A percentile compares a stretch with the other conserved stretches of the same genome.
These are phyloP conservation scores for Burhinus bistriatus DNA, from an alignment of 2,113 vertebrate genomes.

Conservation along the genomic window DNA sequence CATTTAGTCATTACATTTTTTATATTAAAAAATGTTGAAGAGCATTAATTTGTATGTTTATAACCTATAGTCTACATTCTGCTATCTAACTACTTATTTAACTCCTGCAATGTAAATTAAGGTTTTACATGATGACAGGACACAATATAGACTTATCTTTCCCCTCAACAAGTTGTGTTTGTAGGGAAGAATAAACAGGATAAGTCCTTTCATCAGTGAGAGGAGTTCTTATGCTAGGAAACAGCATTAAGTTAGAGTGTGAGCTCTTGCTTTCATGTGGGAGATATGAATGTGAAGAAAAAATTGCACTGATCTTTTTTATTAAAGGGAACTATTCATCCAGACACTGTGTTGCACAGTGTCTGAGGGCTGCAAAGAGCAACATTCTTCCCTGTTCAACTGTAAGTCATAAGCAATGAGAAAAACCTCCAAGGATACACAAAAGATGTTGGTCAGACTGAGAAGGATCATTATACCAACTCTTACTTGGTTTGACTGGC, in stretches of 20 bases:
- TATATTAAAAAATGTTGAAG: background rate
- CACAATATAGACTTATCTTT: background rate
- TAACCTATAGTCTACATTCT: background rate
- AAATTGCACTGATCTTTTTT: background rate
- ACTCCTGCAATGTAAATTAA: background rate
- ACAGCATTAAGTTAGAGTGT: background rate
- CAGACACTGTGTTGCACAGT: background rate
- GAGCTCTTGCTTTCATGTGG: conserved; percentile 14
- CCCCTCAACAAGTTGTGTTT: background rate
- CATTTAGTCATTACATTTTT: background rate
- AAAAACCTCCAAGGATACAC: conserved; percentile 37
- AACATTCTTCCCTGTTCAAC: conserved; percentile 12
- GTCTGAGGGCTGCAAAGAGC: background rate
- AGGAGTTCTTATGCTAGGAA: background rate
- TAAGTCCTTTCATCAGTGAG: background rate
- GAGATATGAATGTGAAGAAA: background rate
- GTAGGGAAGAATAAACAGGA: background rate
- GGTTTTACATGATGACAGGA: background rate
- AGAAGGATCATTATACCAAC: conserved; percentile 50
- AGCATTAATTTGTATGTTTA: background rate
- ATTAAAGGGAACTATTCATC: conserved; percentile 39
- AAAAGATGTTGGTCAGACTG: conserved; percentile 43
- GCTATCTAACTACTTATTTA: background rate
- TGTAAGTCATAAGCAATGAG: conserved; percentile 21
- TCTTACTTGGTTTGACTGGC: conserved; percentile 18